These are phyloP conservation scores for Hirtodrosophila histrioides DNA, from an alignment of 2,888 invertebrate genomes.

Conservation along the genomic window DNA sequence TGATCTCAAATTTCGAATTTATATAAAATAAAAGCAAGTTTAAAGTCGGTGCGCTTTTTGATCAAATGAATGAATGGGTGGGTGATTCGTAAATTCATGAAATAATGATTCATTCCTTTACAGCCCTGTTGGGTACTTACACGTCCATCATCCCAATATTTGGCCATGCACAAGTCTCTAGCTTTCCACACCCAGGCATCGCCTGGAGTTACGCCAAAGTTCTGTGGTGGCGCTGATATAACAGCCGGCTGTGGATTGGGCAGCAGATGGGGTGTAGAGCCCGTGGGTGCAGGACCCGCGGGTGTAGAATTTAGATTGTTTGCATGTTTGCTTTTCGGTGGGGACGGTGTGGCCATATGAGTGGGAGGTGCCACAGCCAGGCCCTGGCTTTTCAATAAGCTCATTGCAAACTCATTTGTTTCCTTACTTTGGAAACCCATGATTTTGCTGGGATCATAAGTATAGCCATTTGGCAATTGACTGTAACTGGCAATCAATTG, in stretches of 20 bases:
- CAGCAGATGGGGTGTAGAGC: conserved; percentile 6
- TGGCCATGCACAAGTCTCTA: conserved; percentile 94
- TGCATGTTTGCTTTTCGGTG: conserved; percentile 18
- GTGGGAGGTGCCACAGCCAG: conserved; percentile 54
- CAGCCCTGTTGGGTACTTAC: conserved; percentile 85
- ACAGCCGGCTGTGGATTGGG: conserved; percentile 40
- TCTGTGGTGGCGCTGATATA: conserved; percentile 36
- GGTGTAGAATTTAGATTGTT: conserved; percentile 15
- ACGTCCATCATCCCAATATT: conserved; percentile 96
- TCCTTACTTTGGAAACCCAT: conserved; percentile 84
- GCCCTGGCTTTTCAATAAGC: conserved; percentile 82
- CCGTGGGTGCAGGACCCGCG: conserved; percentile 7
- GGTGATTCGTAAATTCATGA: too few species aligned
- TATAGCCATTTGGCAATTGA: conserved; percentile 80
- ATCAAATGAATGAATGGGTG: too few species aligned
- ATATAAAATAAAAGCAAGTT: too few species aligned
- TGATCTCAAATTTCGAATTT: too few species aligned
- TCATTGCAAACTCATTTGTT: conserved; percentile 84
- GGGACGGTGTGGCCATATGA: conserved; percentile 28
- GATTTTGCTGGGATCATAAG: conserved; percentile 84
- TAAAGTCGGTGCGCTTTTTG: too few species aligned
- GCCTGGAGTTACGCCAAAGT: conserved; percentile 79
- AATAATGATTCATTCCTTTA: not conserved
- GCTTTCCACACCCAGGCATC: conserved; percentile 88
- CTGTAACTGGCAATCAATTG: conserved; percentile 57